Percentiles rank a stretch among this genome's conserved stretches.
Evolutionary conservation across 2,113 vertebrate genomes (phyloP).

Genomic region (Percopsis transmontana): DNA sequence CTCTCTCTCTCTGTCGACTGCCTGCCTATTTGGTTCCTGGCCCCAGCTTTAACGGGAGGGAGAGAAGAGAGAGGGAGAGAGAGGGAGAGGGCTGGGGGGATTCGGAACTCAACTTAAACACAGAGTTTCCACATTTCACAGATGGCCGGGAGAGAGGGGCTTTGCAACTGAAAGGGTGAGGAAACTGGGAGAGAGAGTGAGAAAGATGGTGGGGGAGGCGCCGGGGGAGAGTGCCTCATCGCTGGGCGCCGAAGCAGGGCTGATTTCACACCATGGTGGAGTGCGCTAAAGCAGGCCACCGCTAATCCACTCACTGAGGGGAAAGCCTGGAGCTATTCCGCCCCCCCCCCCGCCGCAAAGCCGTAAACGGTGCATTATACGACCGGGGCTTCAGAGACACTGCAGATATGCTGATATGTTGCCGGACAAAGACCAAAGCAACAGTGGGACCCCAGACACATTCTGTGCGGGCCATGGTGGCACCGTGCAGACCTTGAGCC

Average conservation of each 20-base stretch:
- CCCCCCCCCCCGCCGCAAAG: constrained; percentile 67
- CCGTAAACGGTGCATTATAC: constrained; percentile 77
- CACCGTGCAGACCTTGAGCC: not conserved
- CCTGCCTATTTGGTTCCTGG: constrained; percentile 73
- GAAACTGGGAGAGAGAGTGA: constrained; percentile 42
- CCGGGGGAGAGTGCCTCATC: constrained; percentile 50
- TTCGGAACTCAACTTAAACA: constrained; percentile 82
- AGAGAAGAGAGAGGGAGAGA: constrained; percentile 37
- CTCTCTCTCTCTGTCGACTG: constrained; percentile 38
- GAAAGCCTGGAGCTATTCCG: constrained; percentile 77
- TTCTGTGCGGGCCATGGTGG: constrained; percentile 26
- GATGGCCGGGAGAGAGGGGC: constrained; percentile 80
- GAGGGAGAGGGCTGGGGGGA: not conserved
- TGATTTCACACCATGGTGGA: constrained; percentile 80
- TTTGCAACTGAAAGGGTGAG: constrained; percentile 67
- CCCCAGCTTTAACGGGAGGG: constrained; percentile 70
- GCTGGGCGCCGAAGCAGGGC: constrained; percentile 59
- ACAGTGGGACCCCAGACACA: constrained; percentile 66
- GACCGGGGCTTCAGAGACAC: constrained; percentile 75
- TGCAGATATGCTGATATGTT: constrained; percentile 77
- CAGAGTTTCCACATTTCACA: constrained; percentile 84
- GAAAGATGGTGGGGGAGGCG: constrained; percentile 34
- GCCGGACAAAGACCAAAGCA: constrained; percentile 75
- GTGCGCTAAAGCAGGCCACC: constrained; percentile 75
- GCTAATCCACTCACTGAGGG: constrained; percentile 81